Percentiles rank a stretch among this genome's conserved stretches.
These are phyloP conservation scores for Muntiacus reevesi DNA, from an alignment of 2,113 vertebrate genomes.

Conservation along the genomic window DNA sequence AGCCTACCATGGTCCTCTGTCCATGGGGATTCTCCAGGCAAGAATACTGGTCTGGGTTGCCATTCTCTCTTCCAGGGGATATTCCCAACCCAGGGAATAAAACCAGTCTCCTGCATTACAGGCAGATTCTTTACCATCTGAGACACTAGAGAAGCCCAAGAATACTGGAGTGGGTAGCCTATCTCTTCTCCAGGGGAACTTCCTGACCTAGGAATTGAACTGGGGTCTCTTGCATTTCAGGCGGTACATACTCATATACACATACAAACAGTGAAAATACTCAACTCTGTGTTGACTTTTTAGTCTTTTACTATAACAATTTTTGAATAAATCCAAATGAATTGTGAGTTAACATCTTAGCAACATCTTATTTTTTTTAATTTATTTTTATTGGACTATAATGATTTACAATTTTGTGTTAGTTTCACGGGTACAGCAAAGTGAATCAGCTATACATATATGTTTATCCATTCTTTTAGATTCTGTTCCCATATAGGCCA, in stretches of 20 bases:
- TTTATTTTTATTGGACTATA: not conserved
- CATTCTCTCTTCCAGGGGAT: not conserved
- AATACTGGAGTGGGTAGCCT: not conserved
- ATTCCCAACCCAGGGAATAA: not conserved
- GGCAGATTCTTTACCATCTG: not conserved
- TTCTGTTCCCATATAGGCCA: not conserved
- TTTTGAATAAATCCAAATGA: not conserved
- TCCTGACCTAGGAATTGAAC: not conserved
- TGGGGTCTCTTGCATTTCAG: not conserved
- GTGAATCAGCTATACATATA: not conserved
- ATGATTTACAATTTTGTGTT: not conserved
- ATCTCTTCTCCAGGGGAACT: not conserved
- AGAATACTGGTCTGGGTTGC: not conserved
- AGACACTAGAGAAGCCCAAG: not conserved
- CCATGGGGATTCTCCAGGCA: not conserved
- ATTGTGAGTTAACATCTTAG: not conserved
- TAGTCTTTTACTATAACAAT: not conserved
- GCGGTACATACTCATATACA: not conserved
- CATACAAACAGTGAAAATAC: not conserved
- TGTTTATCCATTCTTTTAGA: not conserved
- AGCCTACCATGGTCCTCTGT: not conserved
- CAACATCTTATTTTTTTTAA: not conserved
- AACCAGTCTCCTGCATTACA: fast-evolving
- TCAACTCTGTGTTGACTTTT: not conserved
- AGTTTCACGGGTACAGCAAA: not conserved